Conservation (phyloP, 2,113 vertebrate genomes). For the Oryzias woworae region DNA sequence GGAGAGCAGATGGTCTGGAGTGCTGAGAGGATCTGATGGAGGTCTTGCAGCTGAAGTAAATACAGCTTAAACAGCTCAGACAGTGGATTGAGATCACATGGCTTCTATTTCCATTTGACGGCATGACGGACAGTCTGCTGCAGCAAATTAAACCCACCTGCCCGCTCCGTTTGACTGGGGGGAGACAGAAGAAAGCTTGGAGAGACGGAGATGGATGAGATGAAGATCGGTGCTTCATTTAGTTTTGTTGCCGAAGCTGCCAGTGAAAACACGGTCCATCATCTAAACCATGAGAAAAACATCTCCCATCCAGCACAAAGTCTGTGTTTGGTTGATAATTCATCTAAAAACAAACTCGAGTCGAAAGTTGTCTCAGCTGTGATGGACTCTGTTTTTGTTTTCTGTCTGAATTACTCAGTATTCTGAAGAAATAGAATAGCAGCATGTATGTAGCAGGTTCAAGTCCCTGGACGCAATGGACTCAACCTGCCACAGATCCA, state of each 20-base stretch:
- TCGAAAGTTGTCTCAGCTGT: conserved; percentile 8
- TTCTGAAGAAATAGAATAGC: background rate
- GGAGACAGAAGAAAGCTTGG: background rate
- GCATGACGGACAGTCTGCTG: conserved; percentile 59
- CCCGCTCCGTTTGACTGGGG: conserved; percentile 3
- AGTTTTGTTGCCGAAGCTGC: conserved; percentile 38
- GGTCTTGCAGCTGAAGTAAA: conserved; percentile 45
- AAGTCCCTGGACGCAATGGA: too few relatives aligned
- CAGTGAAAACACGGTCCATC: conserved; percentile 66
- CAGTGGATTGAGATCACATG: conserved; percentile 58
- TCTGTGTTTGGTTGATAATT: conserved; percentile 19
- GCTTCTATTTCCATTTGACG: conserved; percentile 57
- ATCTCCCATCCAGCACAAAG: conserved; percentile 3
- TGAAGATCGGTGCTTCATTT: conserved; percentile 54
- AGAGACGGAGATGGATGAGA: conserved; percentile 25
- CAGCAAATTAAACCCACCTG: conserved; percentile 65
- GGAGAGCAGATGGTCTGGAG: conserved; percentile 35
- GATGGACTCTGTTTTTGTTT: conserved; percentile 4
- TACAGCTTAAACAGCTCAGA: conserved; percentile 47
- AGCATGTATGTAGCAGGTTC: too few relatives aligned
- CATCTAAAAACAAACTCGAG: conserved; percentile 30
- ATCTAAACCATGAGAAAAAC: conserved; percentile 50
- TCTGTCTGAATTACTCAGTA: background rate
- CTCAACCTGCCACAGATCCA: too few relatives aligned
- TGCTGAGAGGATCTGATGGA: background rate